Percentiles rank a stretch among this genome's conserved stretches.
phyloP scores from a whole-genome alignment of 2,888 invertebrate species.

The Perithous albicinctus region DNA sequence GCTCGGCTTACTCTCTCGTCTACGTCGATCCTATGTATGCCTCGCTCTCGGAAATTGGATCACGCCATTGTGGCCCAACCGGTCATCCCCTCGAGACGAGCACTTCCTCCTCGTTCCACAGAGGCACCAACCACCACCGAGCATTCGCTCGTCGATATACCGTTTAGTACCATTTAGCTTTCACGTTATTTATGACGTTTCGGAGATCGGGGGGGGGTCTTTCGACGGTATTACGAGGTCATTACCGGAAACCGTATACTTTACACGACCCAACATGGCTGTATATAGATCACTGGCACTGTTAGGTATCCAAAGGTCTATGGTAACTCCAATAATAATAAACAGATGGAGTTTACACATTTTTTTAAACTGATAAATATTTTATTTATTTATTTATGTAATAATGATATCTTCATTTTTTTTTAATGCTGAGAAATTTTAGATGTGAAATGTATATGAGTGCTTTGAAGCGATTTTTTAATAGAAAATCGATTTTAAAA shows the following conservation, averaged over 20 bases:
- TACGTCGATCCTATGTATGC: slow-evolving; percentile 8
- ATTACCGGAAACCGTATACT: slow-evolving; percentile 41
- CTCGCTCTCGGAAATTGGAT: slow-evolving; percentile 68
- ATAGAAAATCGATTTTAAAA: too few relatives aligned
- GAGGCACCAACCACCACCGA: too few relatives aligned
- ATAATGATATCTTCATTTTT: too few relatives aligned
- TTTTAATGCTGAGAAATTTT: too few relatives aligned
- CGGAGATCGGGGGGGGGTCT: slow-evolving; percentile 47
- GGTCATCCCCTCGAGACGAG: slow-evolving; percentile 59
- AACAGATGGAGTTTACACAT: not conserved
- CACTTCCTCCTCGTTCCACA: slow-evolving; percentile 52
- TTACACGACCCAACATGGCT: not conserved
- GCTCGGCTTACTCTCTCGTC: slow-evolving; percentile 29
- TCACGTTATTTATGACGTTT: slow-evolving; percentile 66
- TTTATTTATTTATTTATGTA: too few relatives aligned
- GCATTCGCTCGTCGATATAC: slow-evolving; percentile 57
- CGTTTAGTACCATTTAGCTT: slow-evolving; percentile 70
- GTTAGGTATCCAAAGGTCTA: not conserved
- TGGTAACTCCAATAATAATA: not conserved
- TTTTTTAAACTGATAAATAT: too few relatives aligned
- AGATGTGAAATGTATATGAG: too few relatives aligned
- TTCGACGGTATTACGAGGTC: slow-evolving; percentile 52
- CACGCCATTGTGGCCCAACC: slow-evolving; percentile 66
- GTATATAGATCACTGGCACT: not conserved
- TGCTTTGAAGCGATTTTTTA: too few relatives aligned